Percentiles rank a stretch among this genome's conserved stretches.
Conservation (phyloP, 2,888 invertebrate genomes). For the Watsonalla cultraria region DNA sequence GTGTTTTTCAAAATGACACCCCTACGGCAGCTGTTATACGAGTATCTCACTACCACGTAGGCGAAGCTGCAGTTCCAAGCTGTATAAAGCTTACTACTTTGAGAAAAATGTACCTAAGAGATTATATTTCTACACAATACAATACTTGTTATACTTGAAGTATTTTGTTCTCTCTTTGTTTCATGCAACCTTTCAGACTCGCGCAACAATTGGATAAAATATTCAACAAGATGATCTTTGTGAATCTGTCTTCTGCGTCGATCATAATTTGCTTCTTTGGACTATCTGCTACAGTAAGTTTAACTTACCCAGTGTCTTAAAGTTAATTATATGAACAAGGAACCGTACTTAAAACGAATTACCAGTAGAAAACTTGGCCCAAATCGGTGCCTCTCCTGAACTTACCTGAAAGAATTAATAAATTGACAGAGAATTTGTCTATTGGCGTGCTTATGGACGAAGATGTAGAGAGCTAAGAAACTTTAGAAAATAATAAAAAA, state of each 20-base stretch:
- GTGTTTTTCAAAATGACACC: too few species aligned
- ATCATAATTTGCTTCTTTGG: slow-evolving; percentile 47
- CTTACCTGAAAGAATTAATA: too few species aligned
- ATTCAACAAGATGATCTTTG: slow-evolving; percentile 45
- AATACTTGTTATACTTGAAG: not conserved
- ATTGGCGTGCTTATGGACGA: too few species aligned
- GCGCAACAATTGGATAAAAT: slow-evolving; percentile 33
- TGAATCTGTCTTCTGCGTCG: slow-evolving; percentile 38
- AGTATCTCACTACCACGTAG: too few species aligned
- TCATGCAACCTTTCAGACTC: slow-evolving; percentile 30
- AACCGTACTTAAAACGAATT: not conserved
- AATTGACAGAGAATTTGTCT: too few species aligned
- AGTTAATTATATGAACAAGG: not conserved
- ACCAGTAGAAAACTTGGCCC: not conserved
- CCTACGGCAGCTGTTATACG: too few species aligned
- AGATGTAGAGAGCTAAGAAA: too few species aligned
- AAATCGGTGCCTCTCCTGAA: not conserved
- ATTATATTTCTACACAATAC: not conserved
- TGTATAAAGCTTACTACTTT: too few species aligned
- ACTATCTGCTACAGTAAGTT: slow-evolving; percentile 41
- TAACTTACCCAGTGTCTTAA: not conserved
- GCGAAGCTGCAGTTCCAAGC: too few species aligned
- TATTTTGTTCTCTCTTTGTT: not conserved
- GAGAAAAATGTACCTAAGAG: too few species aligned
- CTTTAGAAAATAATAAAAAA: too few species aligned